Conservation (phyloP, 2,113 vertebrate genomes). For the Spermophilus dauricus region DNA sequence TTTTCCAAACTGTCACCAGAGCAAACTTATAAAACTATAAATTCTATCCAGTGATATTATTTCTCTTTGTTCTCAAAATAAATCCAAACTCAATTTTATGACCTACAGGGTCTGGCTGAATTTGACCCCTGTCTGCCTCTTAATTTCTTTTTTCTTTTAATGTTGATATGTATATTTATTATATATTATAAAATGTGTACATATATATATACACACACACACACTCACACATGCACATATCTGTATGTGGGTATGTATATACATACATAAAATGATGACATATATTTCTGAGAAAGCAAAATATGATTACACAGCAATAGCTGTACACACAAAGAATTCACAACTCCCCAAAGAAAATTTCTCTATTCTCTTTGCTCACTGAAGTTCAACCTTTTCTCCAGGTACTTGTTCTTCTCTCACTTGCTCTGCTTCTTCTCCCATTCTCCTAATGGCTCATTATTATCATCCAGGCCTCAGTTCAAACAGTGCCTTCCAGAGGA, state of each 20-base stretch:
- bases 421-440: neutral
- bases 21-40: neutral
- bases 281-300: conserved; percentile 25
- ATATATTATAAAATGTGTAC: too few relatives aligned
- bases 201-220: too few relatives aligned
- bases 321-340: conserved; percentile 52
- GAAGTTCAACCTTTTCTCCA: neutral
- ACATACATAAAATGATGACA: neutral
- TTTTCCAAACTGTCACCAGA: neutral
- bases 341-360: conserved; percentile 29
- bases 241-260: neutral
- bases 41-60: neutral
- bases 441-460: neutral
- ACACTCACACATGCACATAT: too few relatives aligned
- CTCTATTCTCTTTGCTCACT: neutral
- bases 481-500: neutral
- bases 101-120: neutral
- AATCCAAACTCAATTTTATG: neutral
- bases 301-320: conserved; percentile 1
- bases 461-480: neutral
- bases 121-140: neutral
- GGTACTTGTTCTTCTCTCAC: neutral
- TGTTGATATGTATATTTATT: too few relatives aligned
- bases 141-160: neutral
- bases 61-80: conserved; percentile 18